Conservation (phyloP, 2,113 vertebrate species). For the Saiga tatarica region DNA sequence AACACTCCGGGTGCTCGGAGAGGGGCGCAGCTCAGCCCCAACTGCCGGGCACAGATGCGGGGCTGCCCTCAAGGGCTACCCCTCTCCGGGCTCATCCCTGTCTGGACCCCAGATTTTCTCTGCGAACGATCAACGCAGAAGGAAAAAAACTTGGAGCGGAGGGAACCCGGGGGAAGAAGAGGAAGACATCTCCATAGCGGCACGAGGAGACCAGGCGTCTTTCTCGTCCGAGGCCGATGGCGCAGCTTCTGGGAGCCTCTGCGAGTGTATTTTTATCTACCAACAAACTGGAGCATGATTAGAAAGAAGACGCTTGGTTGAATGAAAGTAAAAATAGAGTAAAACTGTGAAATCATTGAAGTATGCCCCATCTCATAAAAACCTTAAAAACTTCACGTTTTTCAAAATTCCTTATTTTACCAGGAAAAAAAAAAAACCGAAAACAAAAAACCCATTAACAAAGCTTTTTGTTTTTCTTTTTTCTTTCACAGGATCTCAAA, state of each 20-base stretch:
- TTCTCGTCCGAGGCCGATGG: constrained; percentile 26
- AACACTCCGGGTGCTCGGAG: neutral
- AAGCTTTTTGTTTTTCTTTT: neutral
- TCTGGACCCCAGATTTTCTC: neutral
- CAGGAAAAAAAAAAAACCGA: neutral
- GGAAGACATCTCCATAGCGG: neutral
- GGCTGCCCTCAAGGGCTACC: neutral
- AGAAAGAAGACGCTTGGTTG: constrained; percentile 27
- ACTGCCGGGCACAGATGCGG: neutral
- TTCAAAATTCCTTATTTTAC: constrained; percentile 35
- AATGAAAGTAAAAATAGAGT: constrained; percentile 56
- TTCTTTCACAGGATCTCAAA: neutral
- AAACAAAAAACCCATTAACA: neutral
- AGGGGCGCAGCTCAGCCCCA: neutral
- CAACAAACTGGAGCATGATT: constrained; percentile 41
- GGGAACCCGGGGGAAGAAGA: neutral
- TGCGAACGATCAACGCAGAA: neutral
- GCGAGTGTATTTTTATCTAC: constrained; percentile 52
- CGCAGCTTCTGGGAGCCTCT: constrained; percentile 48
- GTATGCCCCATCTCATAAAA: neutral
- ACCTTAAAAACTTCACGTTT: neutral
- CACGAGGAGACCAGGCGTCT: neutral
- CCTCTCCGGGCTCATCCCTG: neutral
- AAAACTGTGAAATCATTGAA: constrained; percentile 4
- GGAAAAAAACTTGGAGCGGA: constrained; percentile 20